Conservation (phyloP, 2,888 invertebrate genomes). For the Drosophila kambysellisi region DNA sequence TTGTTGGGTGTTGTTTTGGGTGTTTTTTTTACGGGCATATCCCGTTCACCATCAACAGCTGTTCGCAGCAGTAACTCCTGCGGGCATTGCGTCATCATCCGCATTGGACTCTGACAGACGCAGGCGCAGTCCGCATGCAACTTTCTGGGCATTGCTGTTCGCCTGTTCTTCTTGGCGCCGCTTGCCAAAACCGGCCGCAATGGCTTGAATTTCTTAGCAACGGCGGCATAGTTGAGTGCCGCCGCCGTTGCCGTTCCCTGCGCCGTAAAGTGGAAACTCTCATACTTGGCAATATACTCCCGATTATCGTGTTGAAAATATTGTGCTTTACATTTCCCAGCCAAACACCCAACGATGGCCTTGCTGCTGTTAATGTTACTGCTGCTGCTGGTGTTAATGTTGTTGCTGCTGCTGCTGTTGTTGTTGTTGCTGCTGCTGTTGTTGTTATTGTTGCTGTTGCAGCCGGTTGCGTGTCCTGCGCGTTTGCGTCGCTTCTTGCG, state of each 20-base stretch:
- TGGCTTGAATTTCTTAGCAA: slow-evolving; percentile 83
- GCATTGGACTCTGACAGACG: slow-evolving; percentile 57
- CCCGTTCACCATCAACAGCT: slow-evolving; percentile 47
- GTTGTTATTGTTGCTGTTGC: slow-evolving; percentile 6
- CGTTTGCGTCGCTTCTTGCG: slow-evolving; percentile 70
- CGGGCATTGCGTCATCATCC: slow-evolving; percentile 49
- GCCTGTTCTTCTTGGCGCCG: slow-evolving; percentile 71
- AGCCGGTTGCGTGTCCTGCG: slow-evolving; percentile 59
- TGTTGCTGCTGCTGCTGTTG: slow-evolving; percentile 11
- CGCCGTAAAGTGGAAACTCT: slow-evolving; percentile 70
- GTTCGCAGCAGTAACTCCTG: slow-evolving; percentile 32
- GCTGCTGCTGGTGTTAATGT: slow-evolving; percentile 7
- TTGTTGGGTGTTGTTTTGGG: neutral
- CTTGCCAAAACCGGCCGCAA: slow-evolving; percentile 70
- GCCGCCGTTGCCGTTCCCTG: slow-evolving; percentile 48
- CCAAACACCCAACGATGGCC: slow-evolving; percentile 21
- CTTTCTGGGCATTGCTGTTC: slow-evolving; percentile 51
- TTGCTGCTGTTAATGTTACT: slow-evolving; percentile 9
- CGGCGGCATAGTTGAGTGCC: slow-evolving; percentile 78
- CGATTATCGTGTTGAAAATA: slow-evolving; percentile 84
- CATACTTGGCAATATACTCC: slow-evolving; percentile 71
- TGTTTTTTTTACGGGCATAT: neutral
- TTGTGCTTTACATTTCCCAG: slow-evolving; percentile 74
- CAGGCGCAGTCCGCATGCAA: slow-evolving; percentile 72
- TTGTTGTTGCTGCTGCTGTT: slow-evolving; percentile 14